phyloP scores from a whole-genome alignment of 2,113 vertebrate genomes.

The Sciurus niger region DNA sequence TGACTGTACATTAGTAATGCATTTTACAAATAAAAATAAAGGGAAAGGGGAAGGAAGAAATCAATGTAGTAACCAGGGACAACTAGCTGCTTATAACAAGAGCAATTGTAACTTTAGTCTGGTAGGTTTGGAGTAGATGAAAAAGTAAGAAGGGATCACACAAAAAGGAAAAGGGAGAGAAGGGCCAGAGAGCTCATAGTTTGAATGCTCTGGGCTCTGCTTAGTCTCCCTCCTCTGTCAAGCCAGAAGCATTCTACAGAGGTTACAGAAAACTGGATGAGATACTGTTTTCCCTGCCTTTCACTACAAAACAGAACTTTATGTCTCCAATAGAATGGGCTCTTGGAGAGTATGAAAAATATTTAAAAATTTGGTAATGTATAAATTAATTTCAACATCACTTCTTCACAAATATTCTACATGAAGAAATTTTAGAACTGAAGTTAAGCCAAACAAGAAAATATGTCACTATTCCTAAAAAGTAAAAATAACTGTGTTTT shows the following conservation, averaged over 20 bases:
- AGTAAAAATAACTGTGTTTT: slow-evolving; percentile 6
- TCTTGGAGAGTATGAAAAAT: neutral
- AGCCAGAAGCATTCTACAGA: neutral
- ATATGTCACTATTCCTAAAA: slow-evolving; percentile 27
- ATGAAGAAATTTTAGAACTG: neutral
- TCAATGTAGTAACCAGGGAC: neutral
- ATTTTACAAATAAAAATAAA: slow-evolving; percentile 3
- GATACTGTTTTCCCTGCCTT: neutral
- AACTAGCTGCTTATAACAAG: neutral
- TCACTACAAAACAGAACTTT: neutral
- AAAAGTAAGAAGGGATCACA: neutral
- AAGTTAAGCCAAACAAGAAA: neutral
- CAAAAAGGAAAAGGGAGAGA: neutral
- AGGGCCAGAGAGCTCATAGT: neutral
- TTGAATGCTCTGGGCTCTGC: neutral
- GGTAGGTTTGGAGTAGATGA: neutral
- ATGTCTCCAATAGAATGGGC: neutral
- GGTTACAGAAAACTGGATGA: neutral
- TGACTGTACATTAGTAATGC: neutral
- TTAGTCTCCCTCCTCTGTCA: neutral
- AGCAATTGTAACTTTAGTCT: neutral
- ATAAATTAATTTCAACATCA: neutral
- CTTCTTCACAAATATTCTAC: neutral
- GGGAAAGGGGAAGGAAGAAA: neutral
- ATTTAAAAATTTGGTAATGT: neutral